These are phyloP conservation scores for Scaptomyza parva DNA, from an alignment of 2,888 invertebrate genomes.

Conservation along the genomic window DNA sequence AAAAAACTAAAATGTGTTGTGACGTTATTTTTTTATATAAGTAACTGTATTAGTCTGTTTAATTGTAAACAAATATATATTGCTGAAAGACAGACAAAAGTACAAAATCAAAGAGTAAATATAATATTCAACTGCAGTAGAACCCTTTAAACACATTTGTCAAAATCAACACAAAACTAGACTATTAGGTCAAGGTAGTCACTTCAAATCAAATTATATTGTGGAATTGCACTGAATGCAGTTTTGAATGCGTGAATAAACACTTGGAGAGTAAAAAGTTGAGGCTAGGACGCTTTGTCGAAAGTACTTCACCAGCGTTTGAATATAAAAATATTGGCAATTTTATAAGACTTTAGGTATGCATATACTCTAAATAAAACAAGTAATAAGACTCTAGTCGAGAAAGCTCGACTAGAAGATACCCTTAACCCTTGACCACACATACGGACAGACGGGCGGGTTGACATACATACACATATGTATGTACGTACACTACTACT, in stretches of 20 bases:
- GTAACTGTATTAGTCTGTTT: too few species aligned
- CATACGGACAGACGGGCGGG: too few species aligned
- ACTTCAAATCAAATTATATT: slow-evolving; percentile 18
- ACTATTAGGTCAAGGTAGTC: slow-evolving; percentile 10
- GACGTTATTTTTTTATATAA: too few species aligned
- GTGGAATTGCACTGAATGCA: slow-evolving; percentile 19
- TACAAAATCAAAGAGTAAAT: background rate
- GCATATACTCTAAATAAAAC: too few species aligned
- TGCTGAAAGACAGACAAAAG: background rate
- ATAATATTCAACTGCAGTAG: background rate
- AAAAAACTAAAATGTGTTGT: background rate
- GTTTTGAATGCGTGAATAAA: slow-evolving; percentile 32
- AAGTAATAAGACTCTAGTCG: too few species aligned
- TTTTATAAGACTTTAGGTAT: slow-evolving; percentile 5
- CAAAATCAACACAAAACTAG: background rate
- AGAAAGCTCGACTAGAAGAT: too few species aligned
- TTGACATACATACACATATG: too few species aligned
- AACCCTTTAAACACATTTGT: background rate
- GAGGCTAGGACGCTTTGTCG: slow-evolving; percentile 6
- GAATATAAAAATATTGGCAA: background rate
- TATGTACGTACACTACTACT: too few species aligned
- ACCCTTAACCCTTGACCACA: too few species aligned
- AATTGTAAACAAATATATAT: too few species aligned
- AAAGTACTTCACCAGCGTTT: slow-evolving; percentile 21
- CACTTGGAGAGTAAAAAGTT: slow-evolving; percentile 30